Evolutionary conservation across 37 sponge, comb jelly and placozoan species (phyloP), one percentile per base, ranked within the genome.

Genomic region (Geodia barretti): DNA sequence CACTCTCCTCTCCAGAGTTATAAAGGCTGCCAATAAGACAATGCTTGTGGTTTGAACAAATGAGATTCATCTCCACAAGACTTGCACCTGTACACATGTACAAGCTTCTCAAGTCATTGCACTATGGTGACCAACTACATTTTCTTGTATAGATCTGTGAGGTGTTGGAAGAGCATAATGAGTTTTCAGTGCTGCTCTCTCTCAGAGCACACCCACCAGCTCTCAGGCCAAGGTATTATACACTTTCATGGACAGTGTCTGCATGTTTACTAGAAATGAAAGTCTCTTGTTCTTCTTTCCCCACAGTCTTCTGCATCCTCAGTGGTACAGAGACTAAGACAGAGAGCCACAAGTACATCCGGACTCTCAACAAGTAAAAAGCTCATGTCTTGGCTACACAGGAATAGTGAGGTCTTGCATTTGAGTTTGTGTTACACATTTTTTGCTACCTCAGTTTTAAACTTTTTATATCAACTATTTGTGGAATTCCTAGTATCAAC

Each of bases 291-390:
- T 14, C 54, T 47, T 47, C 54, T 47, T 47, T 47, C 7, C 54
- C 54, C 14, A 17, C 54, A 47, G 54, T 7, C 7, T 14, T 47
- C 54, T 47, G 14, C 39, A 2, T 59, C 80, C 0, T 40, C 69
- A 33, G 75, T 86, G 4, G 75, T 86, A 26, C 75, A 74, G 61
- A 47, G n/a, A 7, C 70, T 86, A 29, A 86, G 87, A 35, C n/a
- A 35, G 28, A 79, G 81, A n/a, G 87, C 87, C 60, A 75, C 81
- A 0, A 43, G 42, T 86, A 75, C 33, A 67, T 86, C 14, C 66
- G 41, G 26, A 47, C 59, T 20, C 75, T 86, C 35, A 58, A 86
- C 23, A 79, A 75, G 80, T 75, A 80, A 73, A 41, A 24, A 14
- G 7, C 11, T 47, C 54, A 17, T 47, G n/a, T n/a, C n/a, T 5